Base-by-base conservation (phyloP, 1,140 invertebrate species). In the Rhynchophorus ferrugineus region DNA sequence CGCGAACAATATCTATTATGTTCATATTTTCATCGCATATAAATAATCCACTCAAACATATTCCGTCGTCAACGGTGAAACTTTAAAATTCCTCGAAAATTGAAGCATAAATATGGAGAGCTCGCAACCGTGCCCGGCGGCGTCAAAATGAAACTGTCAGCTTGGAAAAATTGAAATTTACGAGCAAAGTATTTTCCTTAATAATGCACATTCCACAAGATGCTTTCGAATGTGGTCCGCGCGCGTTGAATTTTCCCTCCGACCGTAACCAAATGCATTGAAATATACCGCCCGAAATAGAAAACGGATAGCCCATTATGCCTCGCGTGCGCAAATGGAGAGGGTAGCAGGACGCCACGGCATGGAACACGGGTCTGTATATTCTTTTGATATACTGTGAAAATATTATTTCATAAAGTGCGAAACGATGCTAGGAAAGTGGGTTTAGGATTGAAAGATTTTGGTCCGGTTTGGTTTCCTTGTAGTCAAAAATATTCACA, bases 141-240 rank as follows among this genome's bases (percentile, higher is more conserved):
- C 43, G 43, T 44, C 43, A 44, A 44, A 44, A 44, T 44, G 43
- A 44, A 44, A 44, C 43, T 44, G 43, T 44, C 43, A 44, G 43
- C 43, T 14, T 44, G 21, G 43, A 44, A 44, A 44, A 44, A 44
- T 44, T 44, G 22, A 44, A 44, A 44, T 44, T 44, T 44, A 44
- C 43, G 21, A 19, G 20, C n/a, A 44, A 44, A 34, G n/a, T 33
- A 33, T 44, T 44, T 44, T 44, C 21, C 20, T 44, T 44, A 29
- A 44, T 44, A 44, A 29, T 44, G 21, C 21, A 44, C 43, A 44
- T 44, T 29, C 2, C 21, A 44, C 5, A 44, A 44, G 43, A 44
- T 44, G 20, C 20, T 44, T 41, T 19, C 17, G 3, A 19, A 7
- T 17, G 38, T 19, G 17, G 16, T 19, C 17, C 7, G 38, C 20